These are phyloP conservation scores for Esox lucius DNA, from an alignment of 2,797 vertebrate genomes.

Conservation along the genomic window DNA sequence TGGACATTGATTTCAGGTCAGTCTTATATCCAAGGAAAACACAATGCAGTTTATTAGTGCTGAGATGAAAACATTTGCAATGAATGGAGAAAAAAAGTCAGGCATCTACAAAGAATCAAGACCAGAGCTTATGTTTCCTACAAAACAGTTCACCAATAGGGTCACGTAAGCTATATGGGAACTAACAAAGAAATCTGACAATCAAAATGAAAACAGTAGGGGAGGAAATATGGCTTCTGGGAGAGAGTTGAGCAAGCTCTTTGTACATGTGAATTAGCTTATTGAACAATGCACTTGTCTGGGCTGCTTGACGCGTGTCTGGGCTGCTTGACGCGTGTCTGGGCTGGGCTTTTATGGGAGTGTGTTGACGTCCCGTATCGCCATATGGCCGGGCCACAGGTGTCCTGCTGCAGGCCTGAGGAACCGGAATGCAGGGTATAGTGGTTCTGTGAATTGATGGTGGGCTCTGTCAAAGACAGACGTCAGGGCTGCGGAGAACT, in stretches of 20 bases:
- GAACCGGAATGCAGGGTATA: slow-evolving; percentile 70
- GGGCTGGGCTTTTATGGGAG: not conserved
- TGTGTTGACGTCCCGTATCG: slow-evolving; percentile 52
- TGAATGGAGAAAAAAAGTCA: slow-evolving; percentile 4
- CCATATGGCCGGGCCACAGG: slow-evolving; percentile 61
- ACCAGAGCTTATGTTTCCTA: not conserved
- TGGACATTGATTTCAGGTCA: slow-evolving; percentile 97
- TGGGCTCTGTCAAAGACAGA: slow-evolving; percentile 68
- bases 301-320: not conserved
- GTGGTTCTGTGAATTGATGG: slow-evolving; percentile 73
- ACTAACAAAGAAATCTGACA: too few species aligned
- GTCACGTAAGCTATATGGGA: too few species aligned
- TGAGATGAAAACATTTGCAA: not conserved
- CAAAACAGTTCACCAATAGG: too few species aligned
- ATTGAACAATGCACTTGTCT: not conserved
- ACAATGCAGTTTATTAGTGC: not conserved
- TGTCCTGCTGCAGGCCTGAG: slow-evolving; percentile 55
- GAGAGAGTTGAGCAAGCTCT: too few species aligned
- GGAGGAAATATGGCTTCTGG: too few species aligned
- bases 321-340: too few species aligned
- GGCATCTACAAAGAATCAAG: not conserved
- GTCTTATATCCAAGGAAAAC: not conserved
- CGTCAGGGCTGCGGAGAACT: slow-evolving; percentile 60
- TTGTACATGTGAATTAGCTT: too few species aligned
- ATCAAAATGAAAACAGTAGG: too few species aligned